Conservation (phyloP, 2,888 invertebrate species). For the Ceramica pisi region DNA sequence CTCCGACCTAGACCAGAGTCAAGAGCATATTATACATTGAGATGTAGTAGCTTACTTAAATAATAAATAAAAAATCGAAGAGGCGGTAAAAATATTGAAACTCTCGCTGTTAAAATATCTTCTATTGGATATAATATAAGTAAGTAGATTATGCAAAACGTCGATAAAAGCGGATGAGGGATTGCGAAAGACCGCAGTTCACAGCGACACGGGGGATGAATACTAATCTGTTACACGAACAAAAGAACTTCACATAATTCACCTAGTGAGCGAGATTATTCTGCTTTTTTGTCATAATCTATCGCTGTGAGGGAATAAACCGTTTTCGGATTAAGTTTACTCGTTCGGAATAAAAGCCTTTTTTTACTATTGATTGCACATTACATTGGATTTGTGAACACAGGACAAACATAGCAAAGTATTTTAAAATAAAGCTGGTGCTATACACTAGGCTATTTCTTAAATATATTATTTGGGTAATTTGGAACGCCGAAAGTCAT, state of each 20-base stretch:
- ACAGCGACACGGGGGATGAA: conserved; percentile 36
- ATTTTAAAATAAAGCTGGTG: neutral
- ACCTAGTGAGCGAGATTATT: conserved; percentile 2
- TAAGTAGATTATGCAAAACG: conserved; percentile 44
- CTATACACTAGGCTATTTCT: neutral
- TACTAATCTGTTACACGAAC: conserved; percentile 49
- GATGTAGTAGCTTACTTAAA: no score
- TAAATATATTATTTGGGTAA: neutral
- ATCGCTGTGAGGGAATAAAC: conserved; percentile 10
- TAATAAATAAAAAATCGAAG: no score
- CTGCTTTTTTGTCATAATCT: conserved; percentile 4
- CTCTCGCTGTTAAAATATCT: neutral
- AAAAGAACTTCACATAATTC: conserved; percentile 28
- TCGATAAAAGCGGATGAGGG: conserved; percentile 30
- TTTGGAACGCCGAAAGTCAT: neutral
- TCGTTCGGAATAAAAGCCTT: neutral
- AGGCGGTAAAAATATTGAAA: neutral
- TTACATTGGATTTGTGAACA: no score
- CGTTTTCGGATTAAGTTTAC: conserved; percentile 9
- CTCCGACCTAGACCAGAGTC: no score
- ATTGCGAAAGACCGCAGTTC: conserved; percentile 23
- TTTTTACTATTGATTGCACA: neutral
- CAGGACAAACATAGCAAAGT: neutral
- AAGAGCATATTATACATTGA: no score
- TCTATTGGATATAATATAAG: neutral